Evolutionary conservation across 2,113 vertebrate genomes (phyloP).

Genomic region (Candoia aspera): DNA sequence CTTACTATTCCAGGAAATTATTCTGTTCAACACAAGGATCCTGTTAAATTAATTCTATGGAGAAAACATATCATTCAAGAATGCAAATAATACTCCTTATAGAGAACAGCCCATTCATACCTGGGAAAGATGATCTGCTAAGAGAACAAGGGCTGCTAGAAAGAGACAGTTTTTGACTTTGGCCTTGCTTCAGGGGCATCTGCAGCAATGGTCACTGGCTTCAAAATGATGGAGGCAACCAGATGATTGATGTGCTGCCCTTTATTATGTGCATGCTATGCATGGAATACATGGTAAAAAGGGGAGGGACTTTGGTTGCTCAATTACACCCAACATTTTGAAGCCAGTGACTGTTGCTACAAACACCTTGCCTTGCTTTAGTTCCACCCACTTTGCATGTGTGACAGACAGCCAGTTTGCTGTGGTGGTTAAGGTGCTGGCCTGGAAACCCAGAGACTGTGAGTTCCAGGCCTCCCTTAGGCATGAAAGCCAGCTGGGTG

Average conservation of each 20-base stretch:
- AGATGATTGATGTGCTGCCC: background rate
- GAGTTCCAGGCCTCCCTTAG: too few relatives aligned
- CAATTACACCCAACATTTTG: background rate
- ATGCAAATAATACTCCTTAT: background rate
- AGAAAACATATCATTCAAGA: background rate
- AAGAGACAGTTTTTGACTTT: background rate
- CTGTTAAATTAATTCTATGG: background rate
- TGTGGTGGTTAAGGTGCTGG: background rate
- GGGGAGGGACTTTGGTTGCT: background rate
- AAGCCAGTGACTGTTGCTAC: background rate
- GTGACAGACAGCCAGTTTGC: background rate
- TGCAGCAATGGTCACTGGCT: background rate
- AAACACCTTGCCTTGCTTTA: background rate
- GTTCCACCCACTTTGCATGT: background rate
- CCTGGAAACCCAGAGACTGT: too few relatives aligned
- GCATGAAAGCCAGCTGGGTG: too few relatives aligned
- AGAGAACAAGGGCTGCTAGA: background rate
- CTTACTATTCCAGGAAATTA: background rate
- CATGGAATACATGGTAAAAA: background rate
- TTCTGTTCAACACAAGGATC: background rate
- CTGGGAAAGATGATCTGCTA: background rate
- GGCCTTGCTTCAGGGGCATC: background rate
- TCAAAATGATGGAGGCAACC: background rate
- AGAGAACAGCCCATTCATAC: background rate
- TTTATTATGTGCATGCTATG: background rate